These are phyloP conservation scores for Lagorchestes hirsutus DNA, from an alignment of 2,797 vertebrate genomes.

Conservation along the genomic window DNA sequence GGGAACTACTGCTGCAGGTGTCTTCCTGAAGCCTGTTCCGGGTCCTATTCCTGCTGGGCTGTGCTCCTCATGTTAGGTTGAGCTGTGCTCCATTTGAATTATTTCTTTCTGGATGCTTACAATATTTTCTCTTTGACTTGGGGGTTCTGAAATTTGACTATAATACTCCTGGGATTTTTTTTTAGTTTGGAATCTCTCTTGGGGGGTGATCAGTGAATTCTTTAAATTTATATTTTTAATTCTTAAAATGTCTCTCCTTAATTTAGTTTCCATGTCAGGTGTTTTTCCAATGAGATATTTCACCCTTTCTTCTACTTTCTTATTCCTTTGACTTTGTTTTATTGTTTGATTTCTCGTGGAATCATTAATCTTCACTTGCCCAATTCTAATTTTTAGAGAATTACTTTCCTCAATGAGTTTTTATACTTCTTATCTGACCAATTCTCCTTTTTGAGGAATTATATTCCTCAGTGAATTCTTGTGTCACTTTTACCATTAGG, in stretches of 20 bases:
- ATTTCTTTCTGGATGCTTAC: background rate
- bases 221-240: background rate
- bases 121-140: background rate
- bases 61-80: no score
- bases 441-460: background rate
- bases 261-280: background rate
- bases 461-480: background rate
- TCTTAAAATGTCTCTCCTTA: background rate
- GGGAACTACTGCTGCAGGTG: no score
- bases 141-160: background rate
- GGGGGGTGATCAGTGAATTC: background rate
- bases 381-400: background rate
- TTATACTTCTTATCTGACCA: background rate
- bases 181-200: background rate
- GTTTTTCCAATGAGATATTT: background rate
- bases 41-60: no score
- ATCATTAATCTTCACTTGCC: background rate
- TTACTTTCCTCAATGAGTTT: background rate
- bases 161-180: background rate
- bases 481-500: background rate
- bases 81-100: background rate
- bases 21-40: no score
- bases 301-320: background rate
- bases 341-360: background rate
- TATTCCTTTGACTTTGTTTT: background rate